Evolutionary conservation across 1,140 invertebrate genomes (phyloP).

Genomic region (Cheumatopsyche charites): DNA sequence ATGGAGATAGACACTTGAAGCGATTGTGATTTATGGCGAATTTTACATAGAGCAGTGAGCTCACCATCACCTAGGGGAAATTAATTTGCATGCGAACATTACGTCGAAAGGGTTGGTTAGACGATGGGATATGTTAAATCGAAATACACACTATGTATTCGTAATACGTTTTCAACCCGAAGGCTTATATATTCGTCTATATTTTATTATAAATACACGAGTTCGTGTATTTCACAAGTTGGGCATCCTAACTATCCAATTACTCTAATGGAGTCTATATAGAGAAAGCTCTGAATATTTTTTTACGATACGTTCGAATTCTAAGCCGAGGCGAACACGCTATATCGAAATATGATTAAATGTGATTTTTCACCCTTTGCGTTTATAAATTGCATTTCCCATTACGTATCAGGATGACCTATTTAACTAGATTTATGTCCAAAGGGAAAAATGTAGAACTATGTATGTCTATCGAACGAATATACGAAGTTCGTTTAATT

Average conservation of each 20-base stretch:
- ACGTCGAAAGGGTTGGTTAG: not conserved
- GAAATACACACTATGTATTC: slow-evolving; percentile 20
- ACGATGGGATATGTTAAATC: not conserved
- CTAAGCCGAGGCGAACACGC: slow-evolving; percentile 4
- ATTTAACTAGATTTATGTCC: not conserved
- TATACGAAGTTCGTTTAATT: not conserved
- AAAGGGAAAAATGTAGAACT: not conserved
- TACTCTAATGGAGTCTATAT: slow-evolving; percentile 33
- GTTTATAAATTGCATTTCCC: slow-evolving; percentile 6
- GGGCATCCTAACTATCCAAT: slow-evolving; percentile 33
- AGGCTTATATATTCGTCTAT: no score
- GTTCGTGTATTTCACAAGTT: slow-evolving; percentile 3
- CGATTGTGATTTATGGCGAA: slow-evolving; percentile 23
- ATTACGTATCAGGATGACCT: not conserved
- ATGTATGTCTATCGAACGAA: not conserved
- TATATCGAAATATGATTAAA: slow-evolving; percentile 25
- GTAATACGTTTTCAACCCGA: no score
- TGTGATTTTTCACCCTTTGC: slow-evolving; percentile 15
- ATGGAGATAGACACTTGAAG: slow-evolving; percentile 9
- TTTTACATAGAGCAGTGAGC: not conserved
- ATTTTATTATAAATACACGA: not conserved
- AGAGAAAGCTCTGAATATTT: slow-evolving; percentile 2
- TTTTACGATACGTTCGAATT: slow-evolving; percentile 29
- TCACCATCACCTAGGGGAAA: not conserved
- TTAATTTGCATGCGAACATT: slow-evolving; percentile 20